These are phyloP conservation scores for Scytalopus superciliaris DNA, from an alignment of 2,113 vertebrate species.

Conservation along the genomic window DNA sequence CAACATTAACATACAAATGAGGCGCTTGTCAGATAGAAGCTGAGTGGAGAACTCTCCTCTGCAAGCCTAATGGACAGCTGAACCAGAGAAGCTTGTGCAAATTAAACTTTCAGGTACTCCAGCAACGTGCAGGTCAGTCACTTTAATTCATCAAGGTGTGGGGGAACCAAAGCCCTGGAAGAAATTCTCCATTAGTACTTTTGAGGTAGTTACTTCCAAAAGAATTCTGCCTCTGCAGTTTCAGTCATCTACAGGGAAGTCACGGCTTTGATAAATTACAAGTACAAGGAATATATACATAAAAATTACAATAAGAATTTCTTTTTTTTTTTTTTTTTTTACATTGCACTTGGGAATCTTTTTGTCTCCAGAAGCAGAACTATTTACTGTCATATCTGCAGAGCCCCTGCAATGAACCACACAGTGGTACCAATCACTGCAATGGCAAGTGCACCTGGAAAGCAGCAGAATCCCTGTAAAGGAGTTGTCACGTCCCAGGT, in stretches of 20 bases:
- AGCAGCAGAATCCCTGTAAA: background rate
- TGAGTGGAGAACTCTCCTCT: background rate
- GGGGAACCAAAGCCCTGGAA: background rate
- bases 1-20: constrained; percentile 69
- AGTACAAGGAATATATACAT: background rate
- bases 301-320: background rate
- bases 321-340: background rate
- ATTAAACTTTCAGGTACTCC: constrained; percentile 7
- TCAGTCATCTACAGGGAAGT: background rate
- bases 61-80: constrained; percentile 39
- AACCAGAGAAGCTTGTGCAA: background rate
- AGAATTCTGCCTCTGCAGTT: background rate
- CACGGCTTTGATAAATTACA: background rate
- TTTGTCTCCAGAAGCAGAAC: background rate
- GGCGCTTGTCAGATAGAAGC: constrained; percentile 20
- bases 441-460: background rate
- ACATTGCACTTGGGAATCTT: background rate
- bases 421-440: background rate
- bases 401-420: background rate
- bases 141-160: background rate
- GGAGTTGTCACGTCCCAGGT: background rate
- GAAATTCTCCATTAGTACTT: background rate
- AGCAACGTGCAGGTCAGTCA: background rate
- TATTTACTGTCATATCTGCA: background rate
- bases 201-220: background rate